Conservation (phyloP, 2,888 invertebrate genomes). For the Cremastobaeus sp. region DNA sequence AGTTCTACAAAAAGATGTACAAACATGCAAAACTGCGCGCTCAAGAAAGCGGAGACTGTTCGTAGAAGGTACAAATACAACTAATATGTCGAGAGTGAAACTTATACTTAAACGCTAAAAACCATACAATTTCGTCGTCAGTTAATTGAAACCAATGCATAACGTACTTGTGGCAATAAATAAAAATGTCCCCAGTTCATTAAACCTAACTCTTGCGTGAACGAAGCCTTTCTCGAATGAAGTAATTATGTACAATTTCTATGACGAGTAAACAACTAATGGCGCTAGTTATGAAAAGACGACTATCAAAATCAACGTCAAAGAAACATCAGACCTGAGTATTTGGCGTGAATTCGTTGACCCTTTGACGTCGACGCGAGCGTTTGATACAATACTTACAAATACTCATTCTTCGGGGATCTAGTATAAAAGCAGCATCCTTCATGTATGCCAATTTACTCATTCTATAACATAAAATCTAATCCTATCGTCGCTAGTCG, state of each 20-base stretch:
- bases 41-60: constrained; percentile 57
- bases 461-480: too few relatives aligned
- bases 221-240: too few relatives aligned
- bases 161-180: constrained; percentile 11
- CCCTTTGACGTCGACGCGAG: too few relatives aligned
- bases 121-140: constrained; percentile 1
- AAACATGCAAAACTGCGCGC: constrained; percentile 71
- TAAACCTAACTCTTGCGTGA: neutral
- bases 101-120: too few relatives aligned
- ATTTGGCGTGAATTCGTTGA: constrained; percentile 4
- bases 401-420: too few relatives aligned
- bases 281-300: constrained; percentile 4
- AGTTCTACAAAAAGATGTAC: constrained; percentile 74
- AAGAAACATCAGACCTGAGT: constrained; percentile 12
- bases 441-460: too few relatives aligned
- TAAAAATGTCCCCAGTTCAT: constrained; percentile 3
- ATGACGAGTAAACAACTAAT: neutral
- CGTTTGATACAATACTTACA: constrained; percentile 14
- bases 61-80: constrained; percentile 14
- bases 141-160: too few relatives aligned
- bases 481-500: too few relatives aligned
- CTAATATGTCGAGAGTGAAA: too few relatives aligned
- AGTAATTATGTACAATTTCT: constrained; percentile 16
- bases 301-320: constrained; percentile 11
- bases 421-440: too few relatives aligned